Percentiles rank a stretch among this genome's conserved stretches.
Conservation (phyloP, 2,888 invertebrate species). For the Drosophila fungiperda region DNA sequence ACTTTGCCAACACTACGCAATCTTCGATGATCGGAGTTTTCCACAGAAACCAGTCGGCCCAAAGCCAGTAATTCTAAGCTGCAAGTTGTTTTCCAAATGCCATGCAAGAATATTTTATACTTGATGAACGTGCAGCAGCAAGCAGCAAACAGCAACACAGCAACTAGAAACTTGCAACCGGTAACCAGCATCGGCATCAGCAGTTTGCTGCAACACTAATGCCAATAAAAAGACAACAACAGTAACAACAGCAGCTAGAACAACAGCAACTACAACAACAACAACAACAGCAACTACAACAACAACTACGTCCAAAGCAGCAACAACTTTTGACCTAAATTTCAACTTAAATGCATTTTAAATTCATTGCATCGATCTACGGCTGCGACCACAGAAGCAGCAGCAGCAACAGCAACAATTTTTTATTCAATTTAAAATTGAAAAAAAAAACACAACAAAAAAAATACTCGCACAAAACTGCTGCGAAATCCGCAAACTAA, state of each 20-base stretch:
- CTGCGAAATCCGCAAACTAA: conserved; percentile 8
- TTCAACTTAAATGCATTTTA: conserved; percentile 78
- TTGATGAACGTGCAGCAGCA: conserved; percentile 62
- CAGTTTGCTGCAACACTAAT: conserved; percentile 43
- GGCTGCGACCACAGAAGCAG: conserved; percentile 54
- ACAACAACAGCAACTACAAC: conserved; percentile 40
- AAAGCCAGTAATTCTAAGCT: conserved; percentile 67
- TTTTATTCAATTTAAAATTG: conserved; percentile 68
- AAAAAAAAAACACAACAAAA: conserved; percentile 9
- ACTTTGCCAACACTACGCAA: conserved; percentile 64
- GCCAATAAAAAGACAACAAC: conserved; percentile 54
- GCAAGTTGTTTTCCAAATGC: conserved; percentile 75
- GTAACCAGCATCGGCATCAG: conserved; percentile 46
- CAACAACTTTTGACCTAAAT: conserved; percentile 74
- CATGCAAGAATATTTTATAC: conserved; percentile 74
- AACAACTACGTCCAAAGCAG: conserved; percentile 40
- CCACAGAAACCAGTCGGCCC: conserved; percentile 62
- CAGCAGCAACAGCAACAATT: conserved; percentile 40
- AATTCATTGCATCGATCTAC: conserved; percentile 78
- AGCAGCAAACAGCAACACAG: conserved; percentile 18
- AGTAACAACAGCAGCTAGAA: conserved; percentile 25
- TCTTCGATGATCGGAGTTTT: conserved; percentile 53
- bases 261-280: conserved; percentile 38
- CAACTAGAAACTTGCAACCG: conserved; percentile 48
- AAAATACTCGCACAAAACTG: conserved; percentile 36